These are phyloP conservation scores for Mastacembelus armatus DNA, from an alignment of 2,797 vertebrate genomes.

Conservation along the genomic window DNA sequence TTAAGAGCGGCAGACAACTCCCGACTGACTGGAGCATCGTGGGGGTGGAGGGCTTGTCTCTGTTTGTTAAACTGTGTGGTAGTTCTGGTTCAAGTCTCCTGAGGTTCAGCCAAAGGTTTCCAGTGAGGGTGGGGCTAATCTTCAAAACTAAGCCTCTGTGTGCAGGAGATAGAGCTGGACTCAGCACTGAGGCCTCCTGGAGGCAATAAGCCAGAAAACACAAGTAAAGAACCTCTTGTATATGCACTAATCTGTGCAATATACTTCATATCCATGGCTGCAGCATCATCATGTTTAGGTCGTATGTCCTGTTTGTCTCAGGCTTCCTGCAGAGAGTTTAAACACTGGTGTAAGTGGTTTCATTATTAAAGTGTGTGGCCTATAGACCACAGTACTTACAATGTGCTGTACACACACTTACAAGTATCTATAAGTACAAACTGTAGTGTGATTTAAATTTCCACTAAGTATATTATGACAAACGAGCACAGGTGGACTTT, in stretches of 20 bases:
- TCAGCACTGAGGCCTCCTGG: neutral
- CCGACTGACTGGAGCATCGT: constrained; percentile 13
- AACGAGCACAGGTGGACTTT: too few species aligned
- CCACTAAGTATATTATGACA: neutral
- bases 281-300: too few species aligned
- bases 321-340: neutral
- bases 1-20: neutral
- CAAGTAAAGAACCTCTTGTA: too few species aligned
- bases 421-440: neutral
- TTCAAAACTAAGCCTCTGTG: constrained; percentile 22
- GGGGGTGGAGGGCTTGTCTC: constrained; percentile 31
- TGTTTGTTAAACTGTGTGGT: constrained; percentile 42
- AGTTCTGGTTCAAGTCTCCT: constrained; percentile 29
- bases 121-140: constrained; percentile 24
- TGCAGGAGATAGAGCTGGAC: neutral
- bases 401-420: neutral
- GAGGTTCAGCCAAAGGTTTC: constrained; percentile 65
- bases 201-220: constrained; percentile 11
- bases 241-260: too few species aligned
- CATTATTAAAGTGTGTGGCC: neutral
- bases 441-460: neutral
- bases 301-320: neutral
- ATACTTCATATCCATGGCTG: too few species aligned
- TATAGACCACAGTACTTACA: neutral
- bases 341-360: neutral